phyloP scores from a whole-genome alignment of 2,888 invertebrate species.

The Drosophila neonasuta region DNA sequence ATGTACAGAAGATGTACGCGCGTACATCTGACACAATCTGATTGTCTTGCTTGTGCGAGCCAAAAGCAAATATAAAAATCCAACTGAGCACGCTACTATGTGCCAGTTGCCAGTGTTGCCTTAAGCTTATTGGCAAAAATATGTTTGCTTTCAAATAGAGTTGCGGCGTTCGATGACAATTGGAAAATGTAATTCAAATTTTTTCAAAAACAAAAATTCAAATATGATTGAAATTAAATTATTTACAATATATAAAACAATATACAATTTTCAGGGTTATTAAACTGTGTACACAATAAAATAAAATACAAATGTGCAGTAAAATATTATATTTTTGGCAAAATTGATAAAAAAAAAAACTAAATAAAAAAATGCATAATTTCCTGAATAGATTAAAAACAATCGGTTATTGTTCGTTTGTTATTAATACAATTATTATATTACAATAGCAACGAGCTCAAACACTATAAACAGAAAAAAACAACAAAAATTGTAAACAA shows the following conservation, averaged over 20 bases:
- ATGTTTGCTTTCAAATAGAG: conserved; percentile 20
- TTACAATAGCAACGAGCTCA: background rate
- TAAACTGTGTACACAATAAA: no score
- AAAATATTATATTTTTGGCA: no score
- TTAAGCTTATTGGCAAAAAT: conserved; percentile 36
- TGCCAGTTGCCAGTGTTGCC: conserved; percentile 50
- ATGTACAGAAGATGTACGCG: conserved; percentile 10
- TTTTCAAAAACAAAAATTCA: background rate
- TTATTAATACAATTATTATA: background rate
- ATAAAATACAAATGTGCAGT: no score
- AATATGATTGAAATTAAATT: no score
- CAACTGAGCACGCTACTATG: conserved; percentile 36
- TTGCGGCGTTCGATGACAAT: conserved; percentile 9
- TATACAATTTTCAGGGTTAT: no score
- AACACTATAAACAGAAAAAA: background rate
- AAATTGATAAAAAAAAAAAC: no score
- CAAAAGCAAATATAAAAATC: conserved; percentile 37
- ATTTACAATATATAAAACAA: no score
- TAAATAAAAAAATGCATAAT: background rate
- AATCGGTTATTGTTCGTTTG: background rate
- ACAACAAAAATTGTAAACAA: background rate
- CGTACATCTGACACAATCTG: conserved; percentile 8
- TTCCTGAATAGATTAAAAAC: background rate
- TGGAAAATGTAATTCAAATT: background rate
- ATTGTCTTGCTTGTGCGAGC: conserved; percentile 18